Percentiles rank a stretch among this genome's conserved stretches.
These are phyloP conservation scores for Acrossocheilus fasciatus DNA, from an alignment of 2,797 vertebrate species.

Conservation along the genomic window DNA sequence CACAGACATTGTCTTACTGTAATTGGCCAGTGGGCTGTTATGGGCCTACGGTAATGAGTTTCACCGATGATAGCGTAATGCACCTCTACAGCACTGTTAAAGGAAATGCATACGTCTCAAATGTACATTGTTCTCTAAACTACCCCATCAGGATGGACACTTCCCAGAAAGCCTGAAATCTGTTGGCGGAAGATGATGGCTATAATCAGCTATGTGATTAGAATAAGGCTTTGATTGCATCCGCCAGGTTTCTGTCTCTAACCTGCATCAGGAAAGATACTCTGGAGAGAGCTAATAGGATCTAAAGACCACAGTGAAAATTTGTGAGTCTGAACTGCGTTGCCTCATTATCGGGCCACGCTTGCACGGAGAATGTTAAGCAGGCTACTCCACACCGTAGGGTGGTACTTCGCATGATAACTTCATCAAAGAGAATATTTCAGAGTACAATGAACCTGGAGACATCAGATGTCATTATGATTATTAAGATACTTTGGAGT, in stretches of 20 bases:
- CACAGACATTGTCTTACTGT: conserved; percentile 21
- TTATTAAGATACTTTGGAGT: conserved; percentile 42
- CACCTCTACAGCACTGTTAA: background rate
- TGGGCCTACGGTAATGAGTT: background rate
- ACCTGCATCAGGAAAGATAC: conserved; percentile 40
- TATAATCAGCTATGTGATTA: conserved; percentile 56
- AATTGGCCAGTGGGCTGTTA: conserved; percentile 1
- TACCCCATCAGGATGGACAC: conserved; percentile 17
- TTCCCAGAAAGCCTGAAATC: conserved; percentile 36
- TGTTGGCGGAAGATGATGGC: conserved; percentile 44
- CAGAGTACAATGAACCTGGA: conserved; percentile 38
- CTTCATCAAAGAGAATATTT: conserved; percentile 59
- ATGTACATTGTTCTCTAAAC: conserved; percentile 8
- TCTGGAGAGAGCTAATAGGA: conserved; percentile 53
- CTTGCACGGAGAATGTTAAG: conserved; percentile 46
- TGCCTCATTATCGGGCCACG: conserved; percentile 50
- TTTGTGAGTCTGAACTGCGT: conserved; percentile 52
- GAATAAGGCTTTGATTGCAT: conserved; percentile 49
- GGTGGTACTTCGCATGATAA: conserved; percentile 40
- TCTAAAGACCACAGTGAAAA: conserved; percentile 53
- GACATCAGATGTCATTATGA: conserved; percentile 41
- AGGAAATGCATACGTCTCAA: conserved; percentile 3
- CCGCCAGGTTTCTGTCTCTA: conserved; percentile 44
- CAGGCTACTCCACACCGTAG: conserved; percentile 26
- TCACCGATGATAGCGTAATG: conserved; percentile 2